Evolutionary conservation across 2,888 invertebrate genomes (phyloP), one percentile per base, ranked within the genome.

Genomic region (Dorcus hopei): DNA sequence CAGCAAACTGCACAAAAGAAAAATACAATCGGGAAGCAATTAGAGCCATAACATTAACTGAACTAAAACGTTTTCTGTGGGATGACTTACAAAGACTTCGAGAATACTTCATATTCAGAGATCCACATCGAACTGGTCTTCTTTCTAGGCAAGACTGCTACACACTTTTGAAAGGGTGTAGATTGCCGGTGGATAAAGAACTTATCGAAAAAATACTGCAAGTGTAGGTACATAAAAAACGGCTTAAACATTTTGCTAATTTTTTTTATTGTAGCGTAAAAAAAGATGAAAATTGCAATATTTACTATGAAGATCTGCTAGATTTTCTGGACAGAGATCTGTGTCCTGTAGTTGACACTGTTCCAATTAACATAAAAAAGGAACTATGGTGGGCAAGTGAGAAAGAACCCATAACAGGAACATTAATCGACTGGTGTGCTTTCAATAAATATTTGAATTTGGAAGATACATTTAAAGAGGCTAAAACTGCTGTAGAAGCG

Each of bases 51-150:
- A 85, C 89, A 3, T 88, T 92, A 61, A 83, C 87, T 11, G 88
- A 89, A 59, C 72, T 93, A 41, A 85, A 86, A n/a, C 83, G 89
- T 26, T 83, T 83, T 3, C 74, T 91, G 3, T 92, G 91, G 89
- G 85, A 89, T 68, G 88, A 87, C 59, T 80, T 87, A 51, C 83
- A 83, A 19, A 80, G 87, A 16, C 68, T 88, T 1, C 79, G 80
- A 55, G 87, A 87, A 68, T 84, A 85, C 68, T 79, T 88, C 49
- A 72, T 80, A 49, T 82, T 84, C 61, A 78, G 83, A 57, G 87
- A 87, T 73, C 80, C 82, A 6, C 68, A 76, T 0, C 82, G 82
- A 57, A 78, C 79, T 5, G 88, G 89, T 9, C 83, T 79, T 61
- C 73, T 93, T 38, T 68, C 83, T 0, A 78, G 81, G 58, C 77